Percentiles rank a stretch among this genome's conserved stretches.
Evolutionary conservation across 1,140 invertebrate species (phyloP).

Genomic region (Diploscapter pachys): DNA sequence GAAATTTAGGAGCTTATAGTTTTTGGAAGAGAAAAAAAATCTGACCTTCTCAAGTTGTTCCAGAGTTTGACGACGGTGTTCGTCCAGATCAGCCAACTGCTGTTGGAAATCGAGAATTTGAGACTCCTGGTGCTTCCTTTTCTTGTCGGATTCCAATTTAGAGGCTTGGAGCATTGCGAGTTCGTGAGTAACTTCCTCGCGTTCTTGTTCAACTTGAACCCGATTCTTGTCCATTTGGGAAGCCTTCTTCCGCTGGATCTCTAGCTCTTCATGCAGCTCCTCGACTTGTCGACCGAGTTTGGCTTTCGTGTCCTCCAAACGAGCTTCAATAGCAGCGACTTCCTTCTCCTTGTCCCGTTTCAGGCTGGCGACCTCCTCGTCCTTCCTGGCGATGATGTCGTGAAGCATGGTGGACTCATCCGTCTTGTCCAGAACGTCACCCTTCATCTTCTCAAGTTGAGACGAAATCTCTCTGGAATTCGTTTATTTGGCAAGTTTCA

Average conservation of each 20-base stretch:
- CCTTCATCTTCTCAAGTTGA: slow-evolving; percentile 31
- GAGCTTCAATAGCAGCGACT: slow-evolving; percentile 3
- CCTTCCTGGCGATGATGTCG: slow-evolving; percentile 84
- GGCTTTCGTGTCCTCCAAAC: slow-evolving; percentile 75
- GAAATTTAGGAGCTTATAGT: no score
- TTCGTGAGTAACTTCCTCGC: slow-evolving; percentile 85
- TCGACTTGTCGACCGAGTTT: slow-evolving; percentile 84
- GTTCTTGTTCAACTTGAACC: slow-evolving; percentile 77
- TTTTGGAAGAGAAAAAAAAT: background rate
- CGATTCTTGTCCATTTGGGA: slow-evolving; percentile 28
- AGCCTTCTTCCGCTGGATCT: slow-evolving; percentile 75
- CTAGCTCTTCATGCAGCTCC: slow-evolving; percentile 82
- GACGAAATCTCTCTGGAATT: slow-evolving; percentile 24
- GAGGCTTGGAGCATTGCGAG: slow-evolving; percentile 77
- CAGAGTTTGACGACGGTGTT: slow-evolving; percentile 60
- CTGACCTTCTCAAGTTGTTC: slow-evolving; percentile 66
- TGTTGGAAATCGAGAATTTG: slow-evolving; percentile 68
- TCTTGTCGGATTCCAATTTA: slow-evolving; percentile 82
- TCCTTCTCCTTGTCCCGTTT: slow-evolving; percentile 62
- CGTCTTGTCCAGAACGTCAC: slow-evolving; percentile 84
- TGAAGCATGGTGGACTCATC: slow-evolving; percentile 90
- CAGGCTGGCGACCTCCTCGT: slow-evolving; percentile 85
- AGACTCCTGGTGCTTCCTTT: slow-evolving; percentile 83
- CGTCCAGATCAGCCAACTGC: slow-evolving; percentile 65
- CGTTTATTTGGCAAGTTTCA: slow-evolving; percentile 6